Base-by-base conservation (phyloP, 2,797 vertebrate genomes). In the Halcyon chelicuti region DNA sequence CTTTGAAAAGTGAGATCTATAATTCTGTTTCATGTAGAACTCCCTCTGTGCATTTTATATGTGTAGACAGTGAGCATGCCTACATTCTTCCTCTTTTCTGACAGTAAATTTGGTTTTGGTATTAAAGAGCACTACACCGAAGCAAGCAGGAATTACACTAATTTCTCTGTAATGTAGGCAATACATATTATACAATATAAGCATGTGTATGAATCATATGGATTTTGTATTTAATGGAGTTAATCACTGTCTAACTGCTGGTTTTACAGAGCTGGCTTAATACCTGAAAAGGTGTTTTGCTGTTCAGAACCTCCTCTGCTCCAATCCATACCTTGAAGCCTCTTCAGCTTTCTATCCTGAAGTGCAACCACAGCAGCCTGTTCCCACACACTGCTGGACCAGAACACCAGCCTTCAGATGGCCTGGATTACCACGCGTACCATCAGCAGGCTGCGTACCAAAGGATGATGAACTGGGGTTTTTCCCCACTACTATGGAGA, bases 11-110 rank as follows among this genome's bases (percentile, higher is more conserved):
- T n/a, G 39, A 1, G 47, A 67, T 91, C 79, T 74, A 9, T 40
- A 88, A 95, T 91, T 86, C 84, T 62, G 42, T 95, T 93, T 90
- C 31, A 96, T 93, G 71, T 55, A 55, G 61, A 80, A 67, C n/a
- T 49, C 63, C 75, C 67, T 85, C 67, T 88, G 67, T 75, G 58
- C 62, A 86, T 82, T 91, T 78, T 58, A 14, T 62, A 35, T 46
- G 44, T 46, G 62, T 37, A 52, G n/a, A 71, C 16, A 77, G 66
- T 26, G 47, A 70, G 33, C 19, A 31, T 23, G 33, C 42, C 47
- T 78, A 2, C 22, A 57, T 78, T 80, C 57, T 65, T 13, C 13
- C 47, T 71, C 52, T 70, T 76, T 76, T 46, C 46, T 71, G 75
- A 60, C 15, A 71, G 47, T 18, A 81, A 78, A 63, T 49, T 40